These are phyloP conservation scores for Bursaphelenchus okinawaensis DNA, from an alignment of 2,888 invertebrate species.

Conservation along the genomic window DNA sequence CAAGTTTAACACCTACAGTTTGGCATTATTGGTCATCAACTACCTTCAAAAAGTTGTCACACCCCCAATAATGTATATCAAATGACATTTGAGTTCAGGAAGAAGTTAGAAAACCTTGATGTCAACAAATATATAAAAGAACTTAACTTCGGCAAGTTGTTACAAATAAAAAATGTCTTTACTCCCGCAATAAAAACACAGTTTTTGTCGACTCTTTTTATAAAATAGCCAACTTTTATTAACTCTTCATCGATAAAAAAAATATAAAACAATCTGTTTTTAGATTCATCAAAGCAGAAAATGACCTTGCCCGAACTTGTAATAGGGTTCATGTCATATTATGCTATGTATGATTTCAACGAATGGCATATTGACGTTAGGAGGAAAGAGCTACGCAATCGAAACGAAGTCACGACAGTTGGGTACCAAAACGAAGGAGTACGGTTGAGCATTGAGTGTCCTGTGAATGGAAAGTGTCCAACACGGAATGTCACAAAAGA, in stretches of 20 bases:
- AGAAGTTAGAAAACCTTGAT: no score
- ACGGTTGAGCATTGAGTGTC: neutral
- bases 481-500: neutral
- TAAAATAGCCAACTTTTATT: no score
- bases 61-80: neutral
- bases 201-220: no score
- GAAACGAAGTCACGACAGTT: neutral
- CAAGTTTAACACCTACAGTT: neutral
- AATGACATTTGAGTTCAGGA: no score
- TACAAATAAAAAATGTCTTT: no score
- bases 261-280: neutral
- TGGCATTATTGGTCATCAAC: neutral
- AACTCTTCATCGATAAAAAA: neutral
- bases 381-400: neutral
- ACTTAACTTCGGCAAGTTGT: no score
- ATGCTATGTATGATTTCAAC: neutral
- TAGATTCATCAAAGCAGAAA: neutral
- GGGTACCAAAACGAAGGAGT: neutral
- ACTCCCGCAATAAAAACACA: no score
- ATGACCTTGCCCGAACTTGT: neutral
- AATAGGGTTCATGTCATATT: neutral
- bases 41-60: neutral
- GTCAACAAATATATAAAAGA: no score
- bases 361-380: neutral
- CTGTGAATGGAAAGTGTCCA: neutral